Percentiles rank a stretch among this genome's conserved stretches.
These are phyloP conservation scores for Catharus minimus DNA, from an alignment of 2,113 vertebrate genomes.

Conservation along the genomic window DNA sequence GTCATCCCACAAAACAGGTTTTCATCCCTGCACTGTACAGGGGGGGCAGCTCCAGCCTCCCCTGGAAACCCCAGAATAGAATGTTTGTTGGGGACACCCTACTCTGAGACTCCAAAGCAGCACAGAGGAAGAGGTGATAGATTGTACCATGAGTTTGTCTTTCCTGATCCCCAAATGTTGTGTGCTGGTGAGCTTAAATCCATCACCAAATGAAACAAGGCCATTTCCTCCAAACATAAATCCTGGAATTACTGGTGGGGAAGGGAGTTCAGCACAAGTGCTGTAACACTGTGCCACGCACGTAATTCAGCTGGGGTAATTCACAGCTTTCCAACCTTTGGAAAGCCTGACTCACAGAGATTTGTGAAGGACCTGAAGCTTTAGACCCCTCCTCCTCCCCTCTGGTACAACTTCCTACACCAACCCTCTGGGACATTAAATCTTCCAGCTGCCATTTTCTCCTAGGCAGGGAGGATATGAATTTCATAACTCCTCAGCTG, in stretches of 20 bases:
- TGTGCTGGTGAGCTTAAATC: not conserved
- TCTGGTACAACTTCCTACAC: conserved; percentile 44
- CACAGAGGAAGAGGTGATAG: not conserved
- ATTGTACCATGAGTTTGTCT: not conserved
- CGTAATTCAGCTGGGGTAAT: not conserved
- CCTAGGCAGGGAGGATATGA: conserved; percentile 69
- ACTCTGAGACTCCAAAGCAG: not conserved
- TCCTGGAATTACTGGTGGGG: not conserved
- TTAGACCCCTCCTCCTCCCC: not conserved
- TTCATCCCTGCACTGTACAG: fast-evolving
- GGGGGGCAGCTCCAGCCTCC: not conserved
- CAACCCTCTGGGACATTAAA: conserved; percentile 66
- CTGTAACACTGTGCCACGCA: not conserved
- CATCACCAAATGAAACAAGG: not conserved
- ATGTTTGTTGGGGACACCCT: not conserved
- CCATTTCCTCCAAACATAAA: not conserved
- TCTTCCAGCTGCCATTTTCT: conserved; percentile 65
- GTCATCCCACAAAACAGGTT: not conserved
- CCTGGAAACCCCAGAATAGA: not conserved
- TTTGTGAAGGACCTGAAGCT: conserved; percentile 8
- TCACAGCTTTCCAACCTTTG: not conserved
- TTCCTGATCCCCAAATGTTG: not conserved
- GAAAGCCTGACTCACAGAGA: not conserved
- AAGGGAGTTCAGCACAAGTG: not conserved
- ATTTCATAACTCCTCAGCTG: conserved; percentile 65